Evolutionary conservation across 2,888 invertebrate genomes (phyloP).

Genomic region (Mythimna lalbum): DNA sequence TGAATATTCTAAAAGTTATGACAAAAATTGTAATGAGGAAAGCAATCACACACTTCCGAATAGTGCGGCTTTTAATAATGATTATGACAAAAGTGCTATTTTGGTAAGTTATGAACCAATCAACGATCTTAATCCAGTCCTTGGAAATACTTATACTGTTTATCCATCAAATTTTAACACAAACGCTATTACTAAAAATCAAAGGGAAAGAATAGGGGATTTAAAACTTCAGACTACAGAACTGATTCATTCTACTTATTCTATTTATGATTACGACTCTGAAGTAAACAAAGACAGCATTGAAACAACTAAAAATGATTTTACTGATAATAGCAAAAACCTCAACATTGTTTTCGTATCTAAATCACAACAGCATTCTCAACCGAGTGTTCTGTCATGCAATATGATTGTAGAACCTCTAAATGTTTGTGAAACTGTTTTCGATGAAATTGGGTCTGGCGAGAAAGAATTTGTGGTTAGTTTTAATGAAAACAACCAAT

Average conservation of each 20-base stretch:
- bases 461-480: constrained; percentile 48
- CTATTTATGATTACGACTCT: constrained; percentile 20
- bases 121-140: neutral
- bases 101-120: neutral
- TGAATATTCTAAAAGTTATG: constrained; percentile 62
- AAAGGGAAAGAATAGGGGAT: neutral
- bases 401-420: constrained; percentile 66
- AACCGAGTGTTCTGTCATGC: constrained; percentile 9
- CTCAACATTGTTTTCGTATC: constrained; percentile 66
- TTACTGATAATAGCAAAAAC: constrained; percentile 26
- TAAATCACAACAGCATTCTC: constrained; percentile 50
- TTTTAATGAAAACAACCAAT: constrained; percentile 35
- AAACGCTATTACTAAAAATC: constrained; percentile 1
- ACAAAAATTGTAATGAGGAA: constrained; percentile 10
- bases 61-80: neutral
- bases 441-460: constrained; percentile 34
- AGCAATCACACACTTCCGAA: neutral
- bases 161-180: constrained; percentile 3
- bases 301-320: constrained; percentile 17
- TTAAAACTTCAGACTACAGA: neutral
- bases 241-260: constrained; percentile 12
- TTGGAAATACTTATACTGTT: constrained; percentile 51
- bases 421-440: constrained; percentile 72
- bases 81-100: neutral
- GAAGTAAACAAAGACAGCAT: constrained; percentile 44